These are phyloP conservation scores for Heliothis subflexa DNA, from an alignment of 1,140 invertebrate species.

Conservation along the genomic window DNA sequence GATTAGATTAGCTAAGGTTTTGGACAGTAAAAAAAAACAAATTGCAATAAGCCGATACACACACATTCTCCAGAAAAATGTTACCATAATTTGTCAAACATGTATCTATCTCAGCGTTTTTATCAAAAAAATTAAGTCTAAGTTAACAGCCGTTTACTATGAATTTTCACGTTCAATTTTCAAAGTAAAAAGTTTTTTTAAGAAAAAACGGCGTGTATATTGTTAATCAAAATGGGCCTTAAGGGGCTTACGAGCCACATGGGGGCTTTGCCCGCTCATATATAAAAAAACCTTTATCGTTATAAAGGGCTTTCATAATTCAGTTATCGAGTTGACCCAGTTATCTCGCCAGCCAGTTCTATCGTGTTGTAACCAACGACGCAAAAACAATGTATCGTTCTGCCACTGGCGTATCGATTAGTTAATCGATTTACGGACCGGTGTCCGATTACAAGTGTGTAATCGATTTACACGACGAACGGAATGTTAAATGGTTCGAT, in stretches of 20 bases:
- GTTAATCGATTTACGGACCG: constrained; percentile 22
- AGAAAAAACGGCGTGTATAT: too few species aligned
- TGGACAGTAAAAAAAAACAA: too few species aligned
- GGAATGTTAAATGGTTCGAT: too few species aligned
- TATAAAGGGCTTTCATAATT: constrained; percentile 33
- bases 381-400: constrained; percentile 26
- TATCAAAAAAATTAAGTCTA: too few species aligned
- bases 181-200: too few species aligned
- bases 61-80: background rate
- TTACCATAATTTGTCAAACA: too few species aligned
- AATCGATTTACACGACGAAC: background rate
- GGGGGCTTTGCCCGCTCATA: constrained; percentile 8
- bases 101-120: too few species aligned
- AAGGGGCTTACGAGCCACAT: background rate
- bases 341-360: constrained; percentile 18
- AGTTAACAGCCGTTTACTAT: too few species aligned
- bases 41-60: too few species aligned
- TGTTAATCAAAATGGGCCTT: too few species aligned
- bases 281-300: background rate
- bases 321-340: constrained; percentile 27
- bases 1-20: constrained; percentile 14
- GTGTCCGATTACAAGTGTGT: constrained; percentile 6
- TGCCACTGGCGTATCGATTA: constrained; percentile 19
- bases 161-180: too few species aligned
- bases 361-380: background rate